phyloP scores from a whole-genome alignment of 2,888 invertebrate species.

The Eupsilia transversa region DNA sequence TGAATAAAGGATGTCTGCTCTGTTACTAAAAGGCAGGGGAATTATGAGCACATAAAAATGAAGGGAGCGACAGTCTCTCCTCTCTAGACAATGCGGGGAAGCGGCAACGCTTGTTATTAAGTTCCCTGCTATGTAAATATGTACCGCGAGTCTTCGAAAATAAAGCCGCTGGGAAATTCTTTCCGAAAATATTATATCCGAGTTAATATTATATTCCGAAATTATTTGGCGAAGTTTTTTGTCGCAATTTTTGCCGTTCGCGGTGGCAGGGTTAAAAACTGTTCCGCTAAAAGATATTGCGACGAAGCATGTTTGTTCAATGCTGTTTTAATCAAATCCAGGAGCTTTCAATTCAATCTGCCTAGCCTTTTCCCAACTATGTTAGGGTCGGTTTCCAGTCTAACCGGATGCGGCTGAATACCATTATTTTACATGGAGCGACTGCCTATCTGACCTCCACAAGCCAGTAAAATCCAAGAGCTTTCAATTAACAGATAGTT shows the following conservation, averaged over 20 bases:
- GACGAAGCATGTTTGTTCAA: neutral
- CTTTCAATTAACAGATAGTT: conserved; percentile 8
- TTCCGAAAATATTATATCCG: conserved; percentile 55
- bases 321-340: neutral
- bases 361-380: too few relatives aligned
- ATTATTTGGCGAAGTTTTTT: conserved; percentile 42
- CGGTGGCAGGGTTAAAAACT: conserved; percentile 21
- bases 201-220: conserved; percentile 52
- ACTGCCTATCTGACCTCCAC: too few relatives aligned
- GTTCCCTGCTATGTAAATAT: conserved; percentile 70
- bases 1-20: conserved; percentile 77
- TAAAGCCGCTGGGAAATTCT: conserved; percentile 59
- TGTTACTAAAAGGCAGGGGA: conserved; percentile 76
- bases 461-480: too few relatives aligned
- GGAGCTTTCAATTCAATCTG: conserved; percentile 16
- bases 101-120: conserved; percentile 74
- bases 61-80: conserved; percentile 68
- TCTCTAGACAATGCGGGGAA: conserved; percentile 73
- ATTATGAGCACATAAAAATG: conserved; percentile 79
- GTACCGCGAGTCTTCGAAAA: conserved; percentile 65
- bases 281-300: neutral
- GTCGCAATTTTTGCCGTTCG: conserved; percentile 14
- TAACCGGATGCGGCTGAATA: too few relatives aligned
- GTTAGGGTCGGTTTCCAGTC: too few relatives aligned
- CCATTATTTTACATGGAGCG: too few relatives aligned